Percentiles rank a stretch among this genome's conserved stretches.
phyloP scores from a whole-genome alignment of 2,113 vertebrate genomes.

The Zosterops borbonicus region DNA sequence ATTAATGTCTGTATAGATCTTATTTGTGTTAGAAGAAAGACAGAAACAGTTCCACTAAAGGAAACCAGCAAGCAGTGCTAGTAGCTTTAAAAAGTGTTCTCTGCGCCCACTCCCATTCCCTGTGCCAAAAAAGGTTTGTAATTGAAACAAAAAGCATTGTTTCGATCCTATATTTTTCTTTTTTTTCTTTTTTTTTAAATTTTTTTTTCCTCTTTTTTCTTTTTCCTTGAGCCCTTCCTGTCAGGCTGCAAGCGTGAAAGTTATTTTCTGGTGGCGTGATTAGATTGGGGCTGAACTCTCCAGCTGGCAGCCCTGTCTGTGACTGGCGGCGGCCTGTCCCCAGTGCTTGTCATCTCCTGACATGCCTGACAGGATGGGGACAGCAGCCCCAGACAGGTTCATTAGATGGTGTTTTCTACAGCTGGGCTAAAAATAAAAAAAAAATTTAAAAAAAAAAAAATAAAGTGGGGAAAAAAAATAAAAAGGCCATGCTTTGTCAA shows the following conservation, averaged over 20 bases:
- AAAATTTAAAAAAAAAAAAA: background rate
- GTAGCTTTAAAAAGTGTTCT: conserved; percentile 14
- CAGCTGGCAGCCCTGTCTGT: conserved; percentile 99
- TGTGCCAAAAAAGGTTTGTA: conserved; percentile 30
- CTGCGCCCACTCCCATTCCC: background rate
- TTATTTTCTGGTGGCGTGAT: conserved; percentile 97
- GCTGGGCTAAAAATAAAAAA: conserved; percentile 86
- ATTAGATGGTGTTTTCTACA: conserved; percentile 99
- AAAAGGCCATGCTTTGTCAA: conserved; percentile 84
- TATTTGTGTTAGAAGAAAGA: conserved; percentile 62
- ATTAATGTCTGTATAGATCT: background rate
- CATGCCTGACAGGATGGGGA: conserved; percentile 99
- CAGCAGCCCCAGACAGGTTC: conserved; percentile 99
- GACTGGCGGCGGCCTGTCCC: conserved; percentile 96
- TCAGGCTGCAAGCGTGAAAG: conserved; percentile 86
- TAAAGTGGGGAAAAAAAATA: conserved; percentile 68
- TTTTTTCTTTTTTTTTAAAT: too few relatives aligned
- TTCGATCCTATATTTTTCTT: conserved; percentile 39
- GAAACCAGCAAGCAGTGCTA: conserved; percentile 44
- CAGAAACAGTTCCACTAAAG: conserved; percentile 50
- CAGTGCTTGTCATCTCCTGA: conserved; percentile 97
- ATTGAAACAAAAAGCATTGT: conserved; percentile 87
- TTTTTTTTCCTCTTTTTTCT: background rate
- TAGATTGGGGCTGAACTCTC: conserved; percentile 98
- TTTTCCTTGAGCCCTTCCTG: conserved; percentile 82